phyloP scores from a whole-genome alignment of 2,113 vertebrate genomes.

The Orcinus orca region DNA sequence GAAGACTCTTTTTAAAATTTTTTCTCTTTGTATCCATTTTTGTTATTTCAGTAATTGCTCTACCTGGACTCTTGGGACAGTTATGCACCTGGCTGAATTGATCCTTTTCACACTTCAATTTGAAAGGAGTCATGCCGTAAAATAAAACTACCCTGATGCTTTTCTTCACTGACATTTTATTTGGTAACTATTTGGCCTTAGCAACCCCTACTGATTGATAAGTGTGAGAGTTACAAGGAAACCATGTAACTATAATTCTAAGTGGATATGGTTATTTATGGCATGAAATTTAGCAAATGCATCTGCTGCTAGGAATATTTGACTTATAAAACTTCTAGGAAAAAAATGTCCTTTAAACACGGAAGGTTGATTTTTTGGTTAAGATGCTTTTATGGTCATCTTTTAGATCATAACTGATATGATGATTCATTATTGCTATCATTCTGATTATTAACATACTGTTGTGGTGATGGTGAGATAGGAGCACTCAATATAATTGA shows the following conservation, averaged over 20 bases:
- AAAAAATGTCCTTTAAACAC: background rate
- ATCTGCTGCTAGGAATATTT: constrained; percentile 31
- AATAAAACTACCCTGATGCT: constrained; percentile 6
- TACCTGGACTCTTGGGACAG: constrained; percentile 29
- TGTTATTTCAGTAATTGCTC: constrained; percentile 62
- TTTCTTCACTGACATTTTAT: constrained; percentile 29
- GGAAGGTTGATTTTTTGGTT: background rate
- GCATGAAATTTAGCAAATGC: constrained; percentile 50
- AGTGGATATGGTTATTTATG: constrained; percentile 48
- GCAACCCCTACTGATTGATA: constrained; percentile 33
- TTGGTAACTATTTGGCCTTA: constrained; percentile 35
- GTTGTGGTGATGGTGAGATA: background rate
- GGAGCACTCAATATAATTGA: background rate
- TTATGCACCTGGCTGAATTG: constrained; percentile 41
- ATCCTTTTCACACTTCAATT: constrained; percentile 60
- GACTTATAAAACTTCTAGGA: constrained; percentile 12
- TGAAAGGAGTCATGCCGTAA: constrained; percentile 48
- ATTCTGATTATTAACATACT: background rate
- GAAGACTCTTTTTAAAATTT: background rate
- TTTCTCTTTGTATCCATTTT: constrained; percentile 38
- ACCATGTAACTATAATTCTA: constrained; percentile 44
- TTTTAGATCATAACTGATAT: background rate
- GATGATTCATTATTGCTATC: background rate
- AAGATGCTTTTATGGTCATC: background rate
- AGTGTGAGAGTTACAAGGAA: constrained; percentile 37